Evolutionary conservation across 2,888 invertebrate genomes (phyloP).

Genomic region (Dasypogon diadema): DNA sequence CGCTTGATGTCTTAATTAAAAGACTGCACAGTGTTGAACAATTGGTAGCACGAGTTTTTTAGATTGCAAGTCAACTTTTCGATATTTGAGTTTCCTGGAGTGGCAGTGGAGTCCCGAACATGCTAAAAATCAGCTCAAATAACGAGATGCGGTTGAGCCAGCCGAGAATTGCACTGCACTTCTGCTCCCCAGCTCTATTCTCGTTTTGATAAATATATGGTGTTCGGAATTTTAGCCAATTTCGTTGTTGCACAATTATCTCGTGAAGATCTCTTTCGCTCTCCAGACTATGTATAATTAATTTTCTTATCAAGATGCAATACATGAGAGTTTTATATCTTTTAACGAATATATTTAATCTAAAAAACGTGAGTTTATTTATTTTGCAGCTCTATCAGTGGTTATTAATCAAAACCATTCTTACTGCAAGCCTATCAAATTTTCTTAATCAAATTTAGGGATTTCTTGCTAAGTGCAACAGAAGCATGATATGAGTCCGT

Average conservation of each 20-base stretch:
- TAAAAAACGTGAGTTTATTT: constrained; percentile 60
- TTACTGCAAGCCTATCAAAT: constrained; percentile 54
- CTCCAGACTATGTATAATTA: constrained; percentile 60
- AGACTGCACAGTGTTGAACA: constrained; percentile 46
- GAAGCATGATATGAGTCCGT: constrained; percentile 29
- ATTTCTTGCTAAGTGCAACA: constrained; percentile 48
- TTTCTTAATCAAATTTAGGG: constrained; percentile 55
- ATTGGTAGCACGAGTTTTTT: constrained; percentile 42
- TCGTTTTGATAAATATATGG: constrained; percentile 53
- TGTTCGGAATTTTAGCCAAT: constrained; percentile 52
- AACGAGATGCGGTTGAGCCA: constrained; percentile 26
- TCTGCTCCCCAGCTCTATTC: constrained; percentile 43
- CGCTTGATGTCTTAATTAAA: constrained; percentile 59
- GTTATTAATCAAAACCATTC: constrained; percentile 59
- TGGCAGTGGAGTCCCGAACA: constrained; percentile 21
- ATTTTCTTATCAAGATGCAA: constrained; percentile 60
- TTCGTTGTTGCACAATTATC: constrained; percentile 55
- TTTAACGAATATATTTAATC: constrained; percentile 60
- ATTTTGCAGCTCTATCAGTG: constrained; percentile 59
- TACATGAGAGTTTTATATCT: constrained; percentile 58
- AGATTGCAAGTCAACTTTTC: constrained; percentile 36
- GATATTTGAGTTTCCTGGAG: constrained; percentile 48
- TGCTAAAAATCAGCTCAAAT: constrained; percentile 42
- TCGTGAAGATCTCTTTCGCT: constrained; percentile 52
- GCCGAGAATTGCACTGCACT: constrained; percentile 23